phyloP scores from a whole-genome alignment of 2,888 invertebrate species.

The Linyphia triangularis region DNA sequence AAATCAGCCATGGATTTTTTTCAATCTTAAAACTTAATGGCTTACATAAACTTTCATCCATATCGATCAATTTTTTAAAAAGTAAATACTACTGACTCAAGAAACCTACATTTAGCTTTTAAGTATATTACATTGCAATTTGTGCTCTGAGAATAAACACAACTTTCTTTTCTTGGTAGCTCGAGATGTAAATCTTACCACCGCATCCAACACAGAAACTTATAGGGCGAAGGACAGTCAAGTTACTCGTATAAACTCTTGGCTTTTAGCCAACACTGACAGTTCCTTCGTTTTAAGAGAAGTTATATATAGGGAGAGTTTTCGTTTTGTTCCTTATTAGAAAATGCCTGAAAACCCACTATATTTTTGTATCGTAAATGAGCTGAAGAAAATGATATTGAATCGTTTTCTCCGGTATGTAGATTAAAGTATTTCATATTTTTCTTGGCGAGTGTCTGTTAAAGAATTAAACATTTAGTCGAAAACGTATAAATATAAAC shows the following conservation, averaged over 20 bases:
- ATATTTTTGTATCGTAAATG: neutral
- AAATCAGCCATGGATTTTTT: too few species aligned
- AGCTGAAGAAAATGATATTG: neutral
- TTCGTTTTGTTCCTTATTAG: neutral
- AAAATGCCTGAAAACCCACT: neutral
- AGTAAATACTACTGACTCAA: slow-evolving; percentile 11
- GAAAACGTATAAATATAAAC: too few species aligned
- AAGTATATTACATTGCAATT: neutral
- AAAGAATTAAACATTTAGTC: neutral
- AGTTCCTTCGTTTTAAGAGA: neutral
- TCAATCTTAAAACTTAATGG: too few species aligned
- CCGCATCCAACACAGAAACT: neutral
- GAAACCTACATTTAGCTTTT: slow-evolving; percentile 6
- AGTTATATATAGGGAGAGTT: neutral
- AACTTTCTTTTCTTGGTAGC: neutral
- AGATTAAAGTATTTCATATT: neutral
- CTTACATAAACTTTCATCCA: too few species aligned
- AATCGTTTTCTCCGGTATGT: neutral
- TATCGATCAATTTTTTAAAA: neutral
- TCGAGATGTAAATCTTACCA: neutral
- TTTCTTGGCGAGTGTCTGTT: neutral
- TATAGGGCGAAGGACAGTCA: too few species aligned
- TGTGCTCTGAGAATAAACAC: neutral
- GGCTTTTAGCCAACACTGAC: neutral
- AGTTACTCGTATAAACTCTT: too few species aligned